phyloP scores from a whole-genome alignment of 2,113 vertebrate species.

The Pristiophorus japonicus region DNA sequence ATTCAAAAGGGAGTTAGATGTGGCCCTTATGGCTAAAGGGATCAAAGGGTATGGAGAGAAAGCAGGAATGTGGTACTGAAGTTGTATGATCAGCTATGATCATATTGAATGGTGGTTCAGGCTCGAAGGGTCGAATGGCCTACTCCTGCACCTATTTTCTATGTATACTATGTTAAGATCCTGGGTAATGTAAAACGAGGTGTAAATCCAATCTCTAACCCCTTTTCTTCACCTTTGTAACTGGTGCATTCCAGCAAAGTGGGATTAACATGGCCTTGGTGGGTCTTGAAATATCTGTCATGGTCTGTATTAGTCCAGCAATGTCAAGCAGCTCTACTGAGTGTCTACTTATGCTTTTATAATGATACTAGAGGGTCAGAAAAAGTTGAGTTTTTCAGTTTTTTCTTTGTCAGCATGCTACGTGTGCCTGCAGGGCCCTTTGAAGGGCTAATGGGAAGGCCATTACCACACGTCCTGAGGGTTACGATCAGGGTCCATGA shows the following conservation, averaged over 20 bases:
- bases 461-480: neutral
- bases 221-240: neutral
- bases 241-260: neutral
- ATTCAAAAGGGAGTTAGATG: no score
- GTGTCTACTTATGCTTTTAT: neutral
- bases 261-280: neutral
- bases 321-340: neutral
- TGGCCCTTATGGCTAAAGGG: no score
- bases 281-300: neutral
- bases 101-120: no score
- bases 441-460: neutral
- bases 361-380: neutral
- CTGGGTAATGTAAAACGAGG: neutral
- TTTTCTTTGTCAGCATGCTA: neutral
- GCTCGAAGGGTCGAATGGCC: no score
- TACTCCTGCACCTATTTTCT: no score
- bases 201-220: neutral
- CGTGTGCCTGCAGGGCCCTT: neutral
- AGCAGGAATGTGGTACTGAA: no score
- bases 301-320: neutral
- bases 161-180: no score
- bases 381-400: neutral
- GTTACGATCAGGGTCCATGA: no score
- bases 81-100: no score
- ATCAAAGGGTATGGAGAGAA: no score